A percentile compares a stretch with the other conserved stretches of the same genome.
Evolutionary conservation across 2,888 invertebrate species (phyloP).

Genomic region (Dynastes tityus): DNA sequence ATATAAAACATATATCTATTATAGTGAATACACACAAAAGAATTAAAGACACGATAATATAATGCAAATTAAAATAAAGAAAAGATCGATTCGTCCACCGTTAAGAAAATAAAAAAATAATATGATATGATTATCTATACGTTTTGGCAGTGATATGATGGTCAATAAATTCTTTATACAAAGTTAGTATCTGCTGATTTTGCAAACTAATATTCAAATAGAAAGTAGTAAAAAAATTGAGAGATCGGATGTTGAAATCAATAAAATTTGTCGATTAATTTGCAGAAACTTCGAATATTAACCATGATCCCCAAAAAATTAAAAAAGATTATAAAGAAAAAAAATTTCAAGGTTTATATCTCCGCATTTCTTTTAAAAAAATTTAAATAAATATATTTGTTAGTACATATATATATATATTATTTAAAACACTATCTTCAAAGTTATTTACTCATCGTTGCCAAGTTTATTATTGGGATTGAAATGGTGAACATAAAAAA

Average conservation of each 20-base stretch:
- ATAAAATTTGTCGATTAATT: background rate
- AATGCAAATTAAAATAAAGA: slow-evolving; percentile 21
- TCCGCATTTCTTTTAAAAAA: slow-evolving; percentile 39
- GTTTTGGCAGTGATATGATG: slow-evolving; percentile 53
- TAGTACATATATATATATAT: slow-evolving; percentile 33
- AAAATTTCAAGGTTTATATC: slow-evolving; percentile 37
- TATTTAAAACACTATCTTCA: too few relatives aligned
- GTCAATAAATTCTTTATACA: slow-evolving; percentile 25
- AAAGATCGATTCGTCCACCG: background rate
- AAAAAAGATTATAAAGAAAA: slow-evolving; percentile 25
- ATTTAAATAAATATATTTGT: slow-evolving; percentile 52
- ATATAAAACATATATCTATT: slow-evolving; percentile 24
- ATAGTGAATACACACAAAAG: slow-evolving; percentile 7
- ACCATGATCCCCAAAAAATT: too few relatives aligned
- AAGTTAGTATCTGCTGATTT: background rate
- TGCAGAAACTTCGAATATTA: too few relatives aligned
- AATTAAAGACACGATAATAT: slow-evolving; percentile 13
- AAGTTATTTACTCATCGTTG: too few relatives aligned
- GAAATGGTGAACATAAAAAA: too few relatives aligned
- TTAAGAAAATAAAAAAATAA: slow-evolving; percentile 28
- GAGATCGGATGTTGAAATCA: too few relatives aligned
- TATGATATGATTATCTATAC: slow-evolving; percentile 44
- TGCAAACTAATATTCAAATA: too few relatives aligned
- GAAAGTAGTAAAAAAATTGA: too few relatives aligned
- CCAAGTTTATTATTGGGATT: too few relatives aligned